Base-by-base conservation (phyloP, 1,140 invertebrate genomes). In the Coenobita brevimanus region DNA sequence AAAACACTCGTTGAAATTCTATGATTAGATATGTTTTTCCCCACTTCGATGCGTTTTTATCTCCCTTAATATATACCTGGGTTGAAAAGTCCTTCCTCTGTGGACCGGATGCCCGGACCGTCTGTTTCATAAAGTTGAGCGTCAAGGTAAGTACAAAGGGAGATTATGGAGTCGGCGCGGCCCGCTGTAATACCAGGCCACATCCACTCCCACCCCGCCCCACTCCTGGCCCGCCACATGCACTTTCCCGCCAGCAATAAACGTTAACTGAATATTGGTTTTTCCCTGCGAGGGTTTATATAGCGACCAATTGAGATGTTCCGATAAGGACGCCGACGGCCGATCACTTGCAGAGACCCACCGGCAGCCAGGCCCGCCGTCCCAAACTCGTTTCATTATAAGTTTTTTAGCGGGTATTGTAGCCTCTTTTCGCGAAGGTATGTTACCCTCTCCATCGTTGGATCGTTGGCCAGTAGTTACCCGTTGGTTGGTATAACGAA, bases 391-490 rank as follows among this genome's bases (percentile, higher is more conserved):
- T n/a, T n/a, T n/a, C n/a, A n/a, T n/a, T n/a, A n/a, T n/a, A n/a
- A n/a, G n/a, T n/a, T n/a, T n/a, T n/a, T n/a, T n/a, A n/a, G n/a
- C n/a, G n/a, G n/a, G n/a, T n/a, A n/a, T n/a, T n/a, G 17, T 50
- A 81, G 8, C 57, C 78, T 41, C 57, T 10, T 64, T 81, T 81
- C 33, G 54, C 46, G 33, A 60, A 64, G 38, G 57, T 57, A 41
- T 81, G 30, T 81, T 64, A 43, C 38, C 38, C 21, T 41, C 50
- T 81, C 41, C 76, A 80, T 57, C 50, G 76, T 33, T 24, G 30
- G 78, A 33, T 81, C 78, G 57, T 81, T 81, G 78, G 78, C n/a
- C 57, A 64, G n/a, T 81, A 21, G 57, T 81, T 81, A 64, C n/a
- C 71, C 46, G 82, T 24, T 75, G 67, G 67, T 41, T 50, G 69